phyloP scores from a whole-genome alignment of 2,888 invertebrate genomes.

The Dolichomitus sp. region DNA sequence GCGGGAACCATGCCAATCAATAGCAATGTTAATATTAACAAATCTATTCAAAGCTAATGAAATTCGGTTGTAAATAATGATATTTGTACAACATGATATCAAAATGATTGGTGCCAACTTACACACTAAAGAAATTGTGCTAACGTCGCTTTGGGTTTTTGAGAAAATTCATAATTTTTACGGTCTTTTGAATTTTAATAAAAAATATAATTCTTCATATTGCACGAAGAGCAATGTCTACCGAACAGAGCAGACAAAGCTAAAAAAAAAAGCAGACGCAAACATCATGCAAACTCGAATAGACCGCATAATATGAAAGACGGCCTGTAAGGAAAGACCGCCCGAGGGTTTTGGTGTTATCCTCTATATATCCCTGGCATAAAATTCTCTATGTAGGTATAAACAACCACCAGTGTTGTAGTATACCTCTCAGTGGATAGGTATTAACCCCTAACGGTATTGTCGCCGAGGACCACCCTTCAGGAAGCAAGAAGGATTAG shows the following conservation, averaged over 20 bases:
- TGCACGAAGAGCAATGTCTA: neutral
- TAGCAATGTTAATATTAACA: neutral
- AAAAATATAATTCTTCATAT: neutral
- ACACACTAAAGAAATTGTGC: too few species aligned
- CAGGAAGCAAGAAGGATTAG: slow-evolving; percentile 43
- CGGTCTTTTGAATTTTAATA: too few species aligned
- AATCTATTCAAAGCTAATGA: neutral
- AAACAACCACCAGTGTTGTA: neutral
- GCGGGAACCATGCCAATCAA: neutral
- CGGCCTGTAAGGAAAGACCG: neutral
- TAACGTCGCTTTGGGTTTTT: too few species aligned
- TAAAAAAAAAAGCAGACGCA: neutral
- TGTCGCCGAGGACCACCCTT: slow-evolving; percentile 23
- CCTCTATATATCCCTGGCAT: neutral
- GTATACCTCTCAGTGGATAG: slow-evolving; percentile 29
- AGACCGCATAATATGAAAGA: neutral
- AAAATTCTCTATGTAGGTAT: slow-evolving; percentile 31
- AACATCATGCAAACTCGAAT: neutral
- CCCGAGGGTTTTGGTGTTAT: neutral
- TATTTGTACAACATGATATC: too few species aligned
- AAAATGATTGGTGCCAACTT: too few species aligned
- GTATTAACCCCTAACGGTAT: slow-evolving; percentile 42
- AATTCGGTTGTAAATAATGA: neutral
- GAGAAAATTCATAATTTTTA: neutral
- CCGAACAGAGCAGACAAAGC: neutral